Percentiles rank a stretch among this genome's conserved stretches.
These are phyloP conservation scores for Taphrorychus bicolor DNA, from an alignment of 2,888 invertebrate genomes.

Conservation along the genomic window DNA sequence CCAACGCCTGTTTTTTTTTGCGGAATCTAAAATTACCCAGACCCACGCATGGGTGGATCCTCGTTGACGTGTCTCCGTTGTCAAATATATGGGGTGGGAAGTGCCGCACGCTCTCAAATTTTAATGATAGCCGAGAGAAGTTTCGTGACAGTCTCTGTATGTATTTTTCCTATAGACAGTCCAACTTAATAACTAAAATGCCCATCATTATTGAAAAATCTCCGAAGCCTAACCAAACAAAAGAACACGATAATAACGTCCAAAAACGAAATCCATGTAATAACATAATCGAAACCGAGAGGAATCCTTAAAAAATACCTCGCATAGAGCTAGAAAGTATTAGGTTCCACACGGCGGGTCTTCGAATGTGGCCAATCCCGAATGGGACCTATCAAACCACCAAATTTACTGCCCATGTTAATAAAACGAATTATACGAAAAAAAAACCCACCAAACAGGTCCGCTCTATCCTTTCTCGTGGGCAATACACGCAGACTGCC, in stretches of 20 bases:
- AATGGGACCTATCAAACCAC: conserved; percentile 23
- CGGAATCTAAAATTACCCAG: not conserved
- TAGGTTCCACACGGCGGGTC: conserved; percentile 9
- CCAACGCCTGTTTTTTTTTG: not conserved
- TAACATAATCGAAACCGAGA: conserved; percentile 11
- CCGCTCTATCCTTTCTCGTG: conserved; percentile 16
- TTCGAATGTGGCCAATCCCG: conserved; percentile 24
- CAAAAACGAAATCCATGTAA: conserved; percentile 15
- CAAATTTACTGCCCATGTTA: conserved; percentile 34
- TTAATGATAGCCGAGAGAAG: no score
- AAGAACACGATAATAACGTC: conserved; percentile 10
- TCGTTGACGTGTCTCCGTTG: not conserved
- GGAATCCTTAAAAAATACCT: conserved; percentile 23
- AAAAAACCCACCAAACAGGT: conserved; percentile 35
- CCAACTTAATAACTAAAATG: no score
- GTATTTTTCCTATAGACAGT: no score
- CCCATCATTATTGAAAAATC: not conserved
- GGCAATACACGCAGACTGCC: conserved; percentile 16
- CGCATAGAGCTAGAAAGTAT: conserved; percentile 12
- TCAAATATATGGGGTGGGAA: not conserved
- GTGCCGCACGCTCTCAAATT: not conserved
- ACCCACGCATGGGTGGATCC: not conserved
- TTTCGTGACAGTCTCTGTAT: not conserved
- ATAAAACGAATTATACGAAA: conserved; percentile 27
- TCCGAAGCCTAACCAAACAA: conserved; percentile 10